Evolutionary conservation across 2,888 invertebrate species (phyloP), one percentile per base, ranked within the genome.

Genomic region (Leptinotarsa juncta): DNA sequence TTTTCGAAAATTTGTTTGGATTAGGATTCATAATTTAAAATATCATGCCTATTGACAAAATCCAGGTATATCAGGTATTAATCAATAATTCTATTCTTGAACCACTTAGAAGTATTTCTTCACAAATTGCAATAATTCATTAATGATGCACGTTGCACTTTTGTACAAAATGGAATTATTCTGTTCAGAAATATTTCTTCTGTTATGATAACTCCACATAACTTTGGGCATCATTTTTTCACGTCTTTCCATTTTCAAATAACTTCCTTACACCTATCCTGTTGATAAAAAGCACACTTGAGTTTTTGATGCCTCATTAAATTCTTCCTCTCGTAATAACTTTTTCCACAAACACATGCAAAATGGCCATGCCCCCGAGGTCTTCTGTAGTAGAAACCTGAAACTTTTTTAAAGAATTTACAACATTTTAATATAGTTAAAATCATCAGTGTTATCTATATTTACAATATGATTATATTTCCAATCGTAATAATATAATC

Each of bases 301-400:
- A 81, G 74, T 74, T 81, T 80, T 67, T 79, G 82, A 70, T 84
- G 84, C 20, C 83, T 76, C 68, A 81, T 78, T 49, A 84, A 75
- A 67, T 82, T 82, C 74, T 82, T 83, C 74, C 80, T 83, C 72
- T 82, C 81, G 75, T 82, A 82, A 70, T 84, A 84, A 14, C 74
- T 82, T 65, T 81, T 78, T 32, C 82, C 82, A 71, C 84, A 84
- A 42, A 79, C 75, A 70, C 82, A 82, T 26, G 77, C 76, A 71
- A 78, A 83, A 26, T 81, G 77, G 10, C 83, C 83, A 49, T 75
- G 78, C 68, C 83, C 83, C 74, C 79, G 82, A 1, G 83, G 83
- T 73, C 83, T 76, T 57, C 83, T 70, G 23, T 71, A 65, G 55
- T 73, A 73, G 51, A 74, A n/a, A 62, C 62, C 62, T 62, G 62